A percentile compares a stretch with the other conserved stretches of the same genome.
These are phyloP conservation scores for Anabacerthia variegaticeps DNA, from an alignment of 2,797 vertebrate species.

Conservation along the genomic window DNA sequence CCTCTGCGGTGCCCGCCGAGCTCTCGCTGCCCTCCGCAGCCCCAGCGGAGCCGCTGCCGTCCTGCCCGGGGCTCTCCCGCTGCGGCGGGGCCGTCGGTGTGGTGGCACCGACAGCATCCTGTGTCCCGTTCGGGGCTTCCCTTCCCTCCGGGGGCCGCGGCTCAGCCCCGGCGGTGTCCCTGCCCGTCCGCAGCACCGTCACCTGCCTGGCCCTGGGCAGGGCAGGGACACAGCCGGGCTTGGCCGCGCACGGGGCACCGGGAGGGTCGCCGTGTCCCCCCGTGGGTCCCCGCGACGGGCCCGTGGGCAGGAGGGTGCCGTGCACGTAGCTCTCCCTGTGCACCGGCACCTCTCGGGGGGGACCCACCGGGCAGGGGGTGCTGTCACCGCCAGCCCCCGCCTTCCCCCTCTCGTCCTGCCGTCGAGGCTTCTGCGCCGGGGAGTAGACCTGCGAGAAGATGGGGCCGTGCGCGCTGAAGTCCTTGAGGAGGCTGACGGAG, in stretches of 20 bases:
- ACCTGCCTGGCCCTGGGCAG: conserved; percentile 11
- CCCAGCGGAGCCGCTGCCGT: rapidly evolving
- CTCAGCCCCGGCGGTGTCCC: neutral
- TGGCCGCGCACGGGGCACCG: rapidly evolving
- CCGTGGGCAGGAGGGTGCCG: neutral
- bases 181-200: conserved; percentile 27
- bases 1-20: rapidly evolving
- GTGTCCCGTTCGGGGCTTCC: neutral
- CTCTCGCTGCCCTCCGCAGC: rapidly evolving
- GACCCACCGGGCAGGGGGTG: rapidly evolving
- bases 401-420: conserved; percentile 11
- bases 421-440: conserved; percentile 50
- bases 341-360: neutral
- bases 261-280: neutral
- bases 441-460: conserved; percentile 76
- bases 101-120: rapidly evolving
- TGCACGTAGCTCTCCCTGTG: conserved; percentile 43
- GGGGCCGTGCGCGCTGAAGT: conserved; percentile 65
- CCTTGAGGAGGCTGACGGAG: neutral
- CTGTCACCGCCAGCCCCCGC: neutral
- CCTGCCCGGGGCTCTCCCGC: neutral
- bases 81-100: rapidly evolving
- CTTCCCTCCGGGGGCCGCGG: neutral
- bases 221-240: neutral
- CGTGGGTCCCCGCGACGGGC: rapidly evolving